These are phyloP conservation scores for Engystomops pustulosus DNA, from an alignment of 2,113 vertebrate species.

Conservation along the genomic window DNA sequence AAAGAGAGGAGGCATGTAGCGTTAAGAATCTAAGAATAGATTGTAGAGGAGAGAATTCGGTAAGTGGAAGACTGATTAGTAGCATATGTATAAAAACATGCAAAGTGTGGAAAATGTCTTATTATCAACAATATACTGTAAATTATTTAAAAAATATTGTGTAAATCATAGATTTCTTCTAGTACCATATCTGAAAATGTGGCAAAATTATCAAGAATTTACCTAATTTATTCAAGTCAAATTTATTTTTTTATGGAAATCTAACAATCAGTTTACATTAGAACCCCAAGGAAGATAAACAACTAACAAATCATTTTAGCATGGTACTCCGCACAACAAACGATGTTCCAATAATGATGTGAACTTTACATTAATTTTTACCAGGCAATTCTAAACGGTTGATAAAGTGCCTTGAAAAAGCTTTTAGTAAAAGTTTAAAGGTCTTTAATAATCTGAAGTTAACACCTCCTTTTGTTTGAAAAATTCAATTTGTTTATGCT, in stretches of 20 bases:
- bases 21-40: too few relatives aligned
- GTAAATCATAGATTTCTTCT: not conserved
- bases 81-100: too few relatives aligned
- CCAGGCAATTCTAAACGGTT: not conserved
- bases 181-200: not conserved
- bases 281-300: not conserved
- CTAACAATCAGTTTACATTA: not conserved
- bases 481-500: constrained; percentile 22
- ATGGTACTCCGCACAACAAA: not conserved
- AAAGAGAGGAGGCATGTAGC: too few relatives aligned
- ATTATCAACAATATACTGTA: not conserved
- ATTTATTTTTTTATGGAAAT: not conserved
- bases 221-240: not conserved
- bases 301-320: constrained; percentile 14
- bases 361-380: constrained; percentile 33
- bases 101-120: too few relatives aligned
- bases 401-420: constrained; percentile 18
- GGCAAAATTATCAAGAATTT: not conserved
- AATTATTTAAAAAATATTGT: not conserved
- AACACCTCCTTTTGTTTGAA: constrained; percentile 21
- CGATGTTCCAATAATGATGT: not conserved
- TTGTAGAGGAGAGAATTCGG: too few relatives aligned
- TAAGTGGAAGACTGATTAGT: too few relatives aligned
- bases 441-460: constrained; percentile 27
- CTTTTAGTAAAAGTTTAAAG: constrained; percentile 41